These are phyloP conservation scores for Gasterosteus nipponicus DNA, from an alignment of 2,113 vertebrate genomes.

Conservation along the genomic window DNA sequence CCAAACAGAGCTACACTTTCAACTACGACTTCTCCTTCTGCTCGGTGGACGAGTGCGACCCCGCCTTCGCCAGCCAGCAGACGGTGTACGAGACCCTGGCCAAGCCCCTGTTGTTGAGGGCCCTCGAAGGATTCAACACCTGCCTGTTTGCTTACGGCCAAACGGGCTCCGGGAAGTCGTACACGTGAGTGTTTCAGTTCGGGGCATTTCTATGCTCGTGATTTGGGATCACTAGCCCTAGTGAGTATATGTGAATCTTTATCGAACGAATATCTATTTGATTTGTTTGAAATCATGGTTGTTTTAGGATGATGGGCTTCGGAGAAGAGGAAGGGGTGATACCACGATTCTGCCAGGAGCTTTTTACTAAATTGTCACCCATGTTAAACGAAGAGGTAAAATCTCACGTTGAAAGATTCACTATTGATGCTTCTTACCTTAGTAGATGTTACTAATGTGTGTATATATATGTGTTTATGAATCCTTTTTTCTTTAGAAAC, in stretches of 20 bases:
- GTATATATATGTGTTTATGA: too few relatives aligned
- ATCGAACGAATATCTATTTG: neutral
- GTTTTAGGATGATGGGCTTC: constrained; percentile 95
- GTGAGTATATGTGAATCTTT: neutral
- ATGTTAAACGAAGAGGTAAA: constrained; percentile 83
- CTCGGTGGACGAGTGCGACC: constrained; percentile 85
- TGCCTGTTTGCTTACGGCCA: constrained; percentile 98
- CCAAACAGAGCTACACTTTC: constrained; percentile 87
- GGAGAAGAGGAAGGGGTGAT: constrained; percentile 90
- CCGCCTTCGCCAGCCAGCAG: constrained; percentile 85
- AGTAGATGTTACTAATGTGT: neutral
- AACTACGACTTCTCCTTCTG: constrained; percentile 90
- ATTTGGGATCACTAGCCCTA: neutral
- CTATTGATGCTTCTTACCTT: neutral
- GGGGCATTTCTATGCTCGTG: neutral
- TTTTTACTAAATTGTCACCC: constrained; percentile 85
- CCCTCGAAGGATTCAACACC: constrained; percentile 93
- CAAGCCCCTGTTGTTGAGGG: constrained; percentile 87
- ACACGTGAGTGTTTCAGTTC: constrained; percentile 86
- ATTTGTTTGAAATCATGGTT: constrained; percentile 2
- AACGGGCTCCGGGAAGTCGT: constrained; percentile 97
- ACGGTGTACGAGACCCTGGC: constrained; percentile 87
- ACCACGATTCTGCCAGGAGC: constrained; percentile 91
- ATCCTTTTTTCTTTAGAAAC: neutral
- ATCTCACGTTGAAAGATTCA: neutral